Evolutionary conservation across 2,888 invertebrate species (phyloP), one percentile per base, ranked within the genome.

Genomic region (Dasysyrphus albostriatus): DNA sequence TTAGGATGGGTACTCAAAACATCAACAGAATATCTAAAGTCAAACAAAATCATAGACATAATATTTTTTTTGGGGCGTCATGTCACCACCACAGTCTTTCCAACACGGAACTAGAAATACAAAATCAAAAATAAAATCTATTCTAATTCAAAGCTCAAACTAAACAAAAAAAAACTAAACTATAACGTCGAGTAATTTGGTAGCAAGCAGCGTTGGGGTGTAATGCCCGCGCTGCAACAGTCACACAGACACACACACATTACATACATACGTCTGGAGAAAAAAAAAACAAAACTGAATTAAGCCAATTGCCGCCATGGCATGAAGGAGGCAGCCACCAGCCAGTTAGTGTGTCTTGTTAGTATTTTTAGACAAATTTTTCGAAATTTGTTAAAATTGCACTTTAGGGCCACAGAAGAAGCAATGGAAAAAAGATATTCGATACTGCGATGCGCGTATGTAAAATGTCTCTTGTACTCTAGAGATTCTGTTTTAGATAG

Each of bases 311-410:
- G 47, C 59, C 58, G 10, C 47, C 37, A 54, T 54, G 4, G 44
- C 63, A 65, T 32, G 44, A 32, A 80, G 42, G 44, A 79, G 49
- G 58, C 67, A 73, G 73, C 73, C 65, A 67, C 73, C 74, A 24
- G 24, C 24, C 65, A 67, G 56, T 29, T 29, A 58, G 34, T 44
- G 58, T 37, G 58, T 72, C 76, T 82, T 77, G 83, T 69, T 74
- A 74, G 83, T 83, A 83, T 83, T 78, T 83, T 83, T 83, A 83
- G 83, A 83, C 51, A 83, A 74, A 77, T 78, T 73, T 82, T 83
- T 77, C 56, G 77, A 77, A 77, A 77, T 78, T 83, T 69, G 67
- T 83, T 74, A 56, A 78, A 78, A 78, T 83, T 83, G 83, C 78
- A 83, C 78, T 83, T 77, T 83, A 78, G 83, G 78, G 78, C 73